A percentile compares a stretch with the other conserved stretches of the same genome.
phyloP scores from a whole-genome alignment of 2,113 vertebrate species.

The Trichechus manatus region DNA sequence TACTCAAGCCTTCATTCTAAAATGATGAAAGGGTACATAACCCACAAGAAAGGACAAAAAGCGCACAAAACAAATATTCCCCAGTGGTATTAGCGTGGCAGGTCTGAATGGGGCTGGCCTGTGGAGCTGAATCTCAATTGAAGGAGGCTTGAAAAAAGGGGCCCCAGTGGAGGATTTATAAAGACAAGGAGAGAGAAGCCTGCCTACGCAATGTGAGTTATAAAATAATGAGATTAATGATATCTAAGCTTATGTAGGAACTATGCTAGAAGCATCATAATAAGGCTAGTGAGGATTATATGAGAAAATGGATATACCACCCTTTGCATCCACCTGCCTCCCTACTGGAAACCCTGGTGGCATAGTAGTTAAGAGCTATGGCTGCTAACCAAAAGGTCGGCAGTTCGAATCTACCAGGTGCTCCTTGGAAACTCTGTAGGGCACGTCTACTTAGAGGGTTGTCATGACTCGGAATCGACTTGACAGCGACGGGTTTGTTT shows the following conservation, averaged over 20 bases:
- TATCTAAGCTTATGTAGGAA: not conserved
- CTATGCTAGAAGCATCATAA: rapidly evolving
- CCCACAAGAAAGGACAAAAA: not conserved
- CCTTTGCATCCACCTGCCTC: rapidly evolving
- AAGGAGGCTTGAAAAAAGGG: not conserved
- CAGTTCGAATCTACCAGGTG: too few relatives aligned
- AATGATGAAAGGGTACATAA: not conserved
- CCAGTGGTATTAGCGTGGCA: rapidly evolving
- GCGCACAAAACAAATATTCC: not conserved
- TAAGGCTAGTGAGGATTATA: rapidly evolving
- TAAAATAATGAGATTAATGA: not conserved
- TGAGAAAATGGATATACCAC: not conserved
- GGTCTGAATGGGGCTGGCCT: not conserved
- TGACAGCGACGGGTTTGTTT: too few relatives aligned
- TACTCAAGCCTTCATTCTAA: not conserved
- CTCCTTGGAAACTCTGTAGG: too few relatives aligned
- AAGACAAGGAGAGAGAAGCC: not conserved
- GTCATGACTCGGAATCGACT: too few relatives aligned
- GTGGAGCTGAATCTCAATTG: not conserved
- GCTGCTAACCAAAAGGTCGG: too few relatives aligned
- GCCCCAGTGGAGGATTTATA: not conserved
- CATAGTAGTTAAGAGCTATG: too few relatives aligned
- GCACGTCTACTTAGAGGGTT: too few relatives aligned
- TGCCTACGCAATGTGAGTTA: not conserved
- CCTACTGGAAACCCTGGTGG: too few relatives aligned